Percentiles rank a stretch among this genome's conserved stretches.
Conservation (phyloP, 2,888 invertebrate species). For the Dryadula phaetusa region DNA sequence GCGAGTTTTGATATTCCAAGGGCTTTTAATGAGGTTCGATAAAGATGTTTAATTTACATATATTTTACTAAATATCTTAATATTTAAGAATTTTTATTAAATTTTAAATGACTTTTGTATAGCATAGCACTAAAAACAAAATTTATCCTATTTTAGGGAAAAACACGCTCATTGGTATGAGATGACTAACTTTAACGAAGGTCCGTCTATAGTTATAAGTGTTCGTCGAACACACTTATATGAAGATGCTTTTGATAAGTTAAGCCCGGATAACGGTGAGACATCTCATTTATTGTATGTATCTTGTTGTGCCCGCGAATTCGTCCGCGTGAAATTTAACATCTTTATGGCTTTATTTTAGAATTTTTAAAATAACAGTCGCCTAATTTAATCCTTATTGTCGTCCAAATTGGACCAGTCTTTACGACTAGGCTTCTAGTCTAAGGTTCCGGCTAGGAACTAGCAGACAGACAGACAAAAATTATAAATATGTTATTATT, state of each 20-base stretch:
- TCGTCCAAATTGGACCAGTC: too few relatives aligned
- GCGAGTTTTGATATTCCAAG: constrained; percentile 93
- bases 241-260: constrained; percentile 98
- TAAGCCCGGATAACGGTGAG: constrained; percentile 94
- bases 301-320: too few relatives aligned
- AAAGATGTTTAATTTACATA: not conserved
- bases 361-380: too few relatives aligned
- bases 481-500: too few relatives aligned
- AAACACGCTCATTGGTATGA: constrained; percentile 90
- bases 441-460: too few relatives aligned
- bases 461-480: too few relatives aligned
- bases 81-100: not conserved
- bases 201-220: constrained; percentile 89
- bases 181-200: constrained; percentile 88
- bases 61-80: not conserved
- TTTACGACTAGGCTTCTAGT: too few relatives aligned
- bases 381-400: too few relatives aligned
- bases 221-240: constrained; percentile 97
- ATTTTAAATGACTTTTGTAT: too few relatives aligned
- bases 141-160: constrained; percentile 72
- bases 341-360: too few relatives aligned
- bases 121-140: too few relatives aligned
- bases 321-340: too few relatives aligned
- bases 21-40: constrained; percentile 81
- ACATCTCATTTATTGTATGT: constrained; percentile 46